Conservation (phyloP, 2,113 vertebrate genomes). For the Catharus fuscescens region DNA sequence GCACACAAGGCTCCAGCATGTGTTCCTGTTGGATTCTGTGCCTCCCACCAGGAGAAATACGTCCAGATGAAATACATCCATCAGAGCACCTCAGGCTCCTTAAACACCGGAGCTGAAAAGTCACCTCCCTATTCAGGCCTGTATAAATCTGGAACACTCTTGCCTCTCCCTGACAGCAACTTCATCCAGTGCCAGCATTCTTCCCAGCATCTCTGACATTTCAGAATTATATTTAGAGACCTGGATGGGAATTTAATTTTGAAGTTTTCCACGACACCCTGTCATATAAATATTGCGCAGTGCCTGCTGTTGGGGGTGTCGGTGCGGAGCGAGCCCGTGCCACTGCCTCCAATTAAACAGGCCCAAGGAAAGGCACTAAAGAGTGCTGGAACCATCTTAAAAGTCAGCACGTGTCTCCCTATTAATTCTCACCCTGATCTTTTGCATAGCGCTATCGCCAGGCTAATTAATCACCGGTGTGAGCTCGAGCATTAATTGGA, state of each 20-base stretch:
- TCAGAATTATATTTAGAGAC: slow-evolving; percentile 37
- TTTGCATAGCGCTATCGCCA: background rate
- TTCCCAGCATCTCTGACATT: slow-evolving; percentile 30
- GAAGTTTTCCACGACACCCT: background rate
- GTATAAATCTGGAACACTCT: background rate
- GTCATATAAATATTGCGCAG: slow-evolving; percentile 4
- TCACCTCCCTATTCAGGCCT: background rate
- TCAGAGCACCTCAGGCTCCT: background rate
- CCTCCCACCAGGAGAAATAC: background rate
- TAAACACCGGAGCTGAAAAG: background rate
- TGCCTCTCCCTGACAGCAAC: background rate
- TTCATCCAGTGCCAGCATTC: background rate
- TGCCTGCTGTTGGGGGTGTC: background rate
- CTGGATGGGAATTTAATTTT: background rate
- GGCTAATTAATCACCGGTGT: slow-evolving; percentile 61
- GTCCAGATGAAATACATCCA: background rate
- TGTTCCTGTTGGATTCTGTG: background rate
- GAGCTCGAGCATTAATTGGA: slow-evolving; percentile 55
- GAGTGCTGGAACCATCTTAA: background rate
- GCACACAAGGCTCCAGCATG: background rate
- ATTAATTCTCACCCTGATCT: slow-evolving; percentile 47
- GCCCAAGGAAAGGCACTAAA: slow-evolving; percentile 16
- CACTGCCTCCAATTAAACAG: background rate
- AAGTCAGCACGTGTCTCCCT: slow-evolving; percentile 15
- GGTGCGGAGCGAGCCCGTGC: background rate